Base-by-base conservation (phyloP, 2,888 invertebrate genomes). In the Sycophila texana region DNA sequence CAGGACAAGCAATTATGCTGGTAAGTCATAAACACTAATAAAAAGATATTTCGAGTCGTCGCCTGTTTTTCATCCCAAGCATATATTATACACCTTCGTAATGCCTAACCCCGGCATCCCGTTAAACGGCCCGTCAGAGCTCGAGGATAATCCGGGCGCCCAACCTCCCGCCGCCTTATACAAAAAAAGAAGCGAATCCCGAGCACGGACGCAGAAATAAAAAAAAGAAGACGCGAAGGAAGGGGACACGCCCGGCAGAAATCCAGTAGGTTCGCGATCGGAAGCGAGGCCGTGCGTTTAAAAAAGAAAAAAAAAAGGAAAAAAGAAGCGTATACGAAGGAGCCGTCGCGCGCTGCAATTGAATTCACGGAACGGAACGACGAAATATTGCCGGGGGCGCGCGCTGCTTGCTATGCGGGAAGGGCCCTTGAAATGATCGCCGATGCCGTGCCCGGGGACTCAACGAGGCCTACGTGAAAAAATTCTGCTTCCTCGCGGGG, bases 401-500 rank as follows among this genome's bases (percentile, higher is more conserved):
- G 67, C 10, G 51, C 61, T 61, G 61, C 49, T 79, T 79, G 71
- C 75, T 61, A 79, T 79, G 74, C 75, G 71, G 66, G 53, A 66
- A 70, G 47, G 75, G 51, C 72, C 79, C 61, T 60, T 75, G 74
- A 67, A 67, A 65, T 67, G 75, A 79, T 79, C 75, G 72, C 72
- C 55, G 79, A 74, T 75, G 75, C 65, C 79, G 79, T 79, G 79
- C 71, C 71, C 74, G 79, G 74, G 20, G 60, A 18, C 65, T 71
- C 66, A 79, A 79, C 74, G 74, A 79, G 74, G 67, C 53, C 20
- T 79, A 72, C 75, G 79, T 75, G 79, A 79, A 79, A 79, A 79
- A 79, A 79, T 79, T 75, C 67, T 39, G 71, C 79, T 70, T 74
- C 65, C 39, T 39, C 39, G 39, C 39, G 39, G 39, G 7, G 39